Evolutionary conservation across 1,140 invertebrate genomes (phyloP).

Genomic region (Drosophila ficusphila): DNA sequence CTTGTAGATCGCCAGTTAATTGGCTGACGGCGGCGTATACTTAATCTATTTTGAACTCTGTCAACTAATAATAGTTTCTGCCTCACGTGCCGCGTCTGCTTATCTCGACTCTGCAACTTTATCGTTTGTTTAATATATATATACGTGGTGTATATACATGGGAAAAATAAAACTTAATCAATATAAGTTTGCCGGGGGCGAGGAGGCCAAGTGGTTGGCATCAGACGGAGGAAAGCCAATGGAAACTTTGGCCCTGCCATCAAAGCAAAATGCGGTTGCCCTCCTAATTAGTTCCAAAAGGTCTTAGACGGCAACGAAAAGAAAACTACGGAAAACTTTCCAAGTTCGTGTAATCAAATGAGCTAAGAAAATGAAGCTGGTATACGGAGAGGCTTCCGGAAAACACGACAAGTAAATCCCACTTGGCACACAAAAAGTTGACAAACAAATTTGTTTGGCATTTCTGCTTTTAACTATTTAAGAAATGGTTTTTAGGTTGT

Average conservation of each 20-base stretch:
- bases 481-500: no score
- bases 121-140: slow-evolving; percentile 37
- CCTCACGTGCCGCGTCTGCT: slow-evolving; percentile 40
- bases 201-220: slow-evolving; percentile 14
- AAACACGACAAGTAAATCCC: slow-evolving; percentile 40
- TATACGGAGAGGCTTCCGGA: slow-evolving; percentile 5
- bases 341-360: slow-evolving; percentile 48
- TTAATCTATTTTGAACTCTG: slow-evolving; percentile 45
- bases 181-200: slow-evolving; percentile 22
- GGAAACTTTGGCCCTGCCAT: slow-evolving; percentile 37
- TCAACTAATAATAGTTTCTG: slow-evolving; percentile 35
- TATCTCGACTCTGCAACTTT: slow-evolving; percentile 35
- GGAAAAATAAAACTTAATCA: slow-evolving; percentile 42
- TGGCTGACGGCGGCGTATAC: slow-evolving; percentile 23
- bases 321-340: slow-evolving; percentile 33
- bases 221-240: slow-evolving; percentile 25
- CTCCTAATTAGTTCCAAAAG: slow-evolving; percentile 50
- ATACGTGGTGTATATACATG: slow-evolving; percentile 13
- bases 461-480: neutral
- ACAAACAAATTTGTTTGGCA: slow-evolving; percentile 16
- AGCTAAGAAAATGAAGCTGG: slow-evolving; percentile 32
- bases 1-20: slow-evolving; percentile 27
- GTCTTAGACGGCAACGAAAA: slow-evolving; percentile 31
- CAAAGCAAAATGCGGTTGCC: slow-evolving; percentile 48
- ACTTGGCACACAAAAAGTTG: slow-evolving; percentile 37